A percentile compares a stretch with the other conserved stretches of the same genome.
phyloP scores from a whole-genome alignment of 1,140 invertebrate species.

The Bactericera cockerelli region DNA sequence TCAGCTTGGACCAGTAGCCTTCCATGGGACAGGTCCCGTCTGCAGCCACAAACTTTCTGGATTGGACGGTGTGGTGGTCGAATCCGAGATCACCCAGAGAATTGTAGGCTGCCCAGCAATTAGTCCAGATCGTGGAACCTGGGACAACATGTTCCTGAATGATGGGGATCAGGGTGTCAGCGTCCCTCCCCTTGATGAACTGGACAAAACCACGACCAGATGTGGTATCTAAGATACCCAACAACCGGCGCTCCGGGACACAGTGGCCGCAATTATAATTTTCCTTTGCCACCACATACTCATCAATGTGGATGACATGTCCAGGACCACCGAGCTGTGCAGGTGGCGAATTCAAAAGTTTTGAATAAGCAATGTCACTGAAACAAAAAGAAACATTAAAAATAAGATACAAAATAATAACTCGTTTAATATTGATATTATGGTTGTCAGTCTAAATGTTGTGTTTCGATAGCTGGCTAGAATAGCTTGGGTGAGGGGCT shows the following conservation, averaged over 20 bases:
- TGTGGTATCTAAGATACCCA: not conserved
- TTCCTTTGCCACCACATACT: not conserved
- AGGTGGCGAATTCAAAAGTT: not conserved
- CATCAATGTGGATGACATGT: not conserved
- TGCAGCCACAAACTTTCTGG: not conserved
- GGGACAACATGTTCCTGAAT: not conserved
- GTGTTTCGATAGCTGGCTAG: too few relatives aligned
- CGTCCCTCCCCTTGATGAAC: not conserved
- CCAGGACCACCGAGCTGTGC: not conserved
- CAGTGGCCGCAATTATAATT: not conserved
- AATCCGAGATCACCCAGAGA: not conserved
- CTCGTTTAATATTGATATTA: too few relatives aligned
- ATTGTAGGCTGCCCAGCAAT: not conserved
- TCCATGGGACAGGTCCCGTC: not conserved
- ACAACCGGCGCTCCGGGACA: not conserved
- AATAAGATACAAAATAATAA: too few relatives aligned
- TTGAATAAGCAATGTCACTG: not conserved
- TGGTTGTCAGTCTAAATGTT: too few relatives aligned
- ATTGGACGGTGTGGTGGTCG: not conserved
- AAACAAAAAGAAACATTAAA: too few relatives aligned
- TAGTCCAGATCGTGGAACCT: not conserved
- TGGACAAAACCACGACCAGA: not conserved
- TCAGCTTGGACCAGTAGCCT: constrained; percentile 3
- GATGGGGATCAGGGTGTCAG: not conserved
- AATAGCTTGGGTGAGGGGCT: too few relatives aligned